Evolutionary conservation across 2,888 invertebrate species (phyloP), one percentile per base, ranked within the genome.

Genomic region (Ligdia adustata): DNA sequence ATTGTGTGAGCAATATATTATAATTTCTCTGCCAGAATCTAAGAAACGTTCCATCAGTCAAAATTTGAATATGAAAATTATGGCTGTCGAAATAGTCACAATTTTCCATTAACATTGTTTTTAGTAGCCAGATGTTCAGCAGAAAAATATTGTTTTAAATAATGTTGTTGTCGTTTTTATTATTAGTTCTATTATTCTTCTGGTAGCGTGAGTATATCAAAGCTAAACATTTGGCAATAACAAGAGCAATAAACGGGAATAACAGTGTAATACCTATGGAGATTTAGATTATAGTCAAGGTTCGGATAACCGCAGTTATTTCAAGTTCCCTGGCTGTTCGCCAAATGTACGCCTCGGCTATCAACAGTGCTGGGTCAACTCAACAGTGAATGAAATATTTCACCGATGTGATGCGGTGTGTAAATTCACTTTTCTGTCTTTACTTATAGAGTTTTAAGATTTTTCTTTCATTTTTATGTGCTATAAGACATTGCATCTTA

Each of bases 321-420:
- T 62, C 33, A 69, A 69, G 71, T 72, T 70, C 60, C 59, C 62
- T 72, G 77, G 79, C 73, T 27, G 2, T 0, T 1, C 1, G 64
- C 76, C 78, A 78, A 65, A 52, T 48, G 27, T 24, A 56, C 44
- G 42, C 48, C 45, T 45, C 60, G 58, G 7, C 12, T 70, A 71
- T 74, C 62, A 68, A 62, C 55, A 40, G 39, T 27, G 34, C n/a
- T 18, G 22, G 44, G 40, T 27, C 24, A 13, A 12, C 4, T 24
- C 32, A 44, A 43, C 52, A 51, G 49, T 72, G 68, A 73, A 77
- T 77, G 74, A 66, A 53, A 27, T 31, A 18, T 28, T 15, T 42
- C 22, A 27, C 18, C 38, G 32, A 20, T 11, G 11, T n/a, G 29
- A 20, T 53, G 50, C n/a, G n/a, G n/a, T n/a, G n/a, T n/a, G n/a